phyloP scores from a whole-genome alignment of 2,113 vertebrate genomes.

The Brachirus orientalis region DNA sequence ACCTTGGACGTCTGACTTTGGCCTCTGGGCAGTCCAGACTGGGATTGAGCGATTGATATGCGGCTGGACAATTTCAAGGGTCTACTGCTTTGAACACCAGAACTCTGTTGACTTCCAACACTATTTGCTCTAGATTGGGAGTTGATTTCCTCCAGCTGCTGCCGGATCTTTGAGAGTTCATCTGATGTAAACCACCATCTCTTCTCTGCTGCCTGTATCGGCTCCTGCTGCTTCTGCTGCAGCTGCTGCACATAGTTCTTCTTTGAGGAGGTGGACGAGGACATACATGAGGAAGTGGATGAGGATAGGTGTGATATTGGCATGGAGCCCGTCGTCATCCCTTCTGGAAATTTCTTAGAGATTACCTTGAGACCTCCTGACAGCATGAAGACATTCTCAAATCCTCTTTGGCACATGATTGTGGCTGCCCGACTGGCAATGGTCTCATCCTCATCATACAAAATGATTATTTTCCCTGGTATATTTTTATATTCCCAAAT shows the following conservation, averaged over 20 bases:
- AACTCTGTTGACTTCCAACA: background rate
- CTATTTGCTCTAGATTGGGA: constrained; percentile 75
- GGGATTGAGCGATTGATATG: too few species aligned
- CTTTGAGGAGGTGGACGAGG: constrained; percentile 16
- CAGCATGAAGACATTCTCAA: constrained; percentile 96
- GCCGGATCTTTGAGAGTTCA: constrained; percentile 87
- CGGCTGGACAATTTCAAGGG: constrained; percentile 77
- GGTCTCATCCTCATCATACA: constrained; percentile 94
- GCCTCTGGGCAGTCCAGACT: too few species aligned
- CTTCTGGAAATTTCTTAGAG: constrained; percentile 91
- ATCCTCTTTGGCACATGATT: constrained; percentile 93
- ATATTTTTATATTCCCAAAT: constrained; percentile 94
- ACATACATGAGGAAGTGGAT: background rate
- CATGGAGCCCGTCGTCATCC: constrained; percentile 87
- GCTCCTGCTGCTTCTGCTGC: background rate
- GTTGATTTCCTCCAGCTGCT: constrained; percentile 83
- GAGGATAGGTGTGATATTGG: constrained; percentile 51
- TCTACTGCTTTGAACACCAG: constrained; percentile 72
- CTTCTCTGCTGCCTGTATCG: constrained; percentile 73
- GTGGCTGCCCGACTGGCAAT: constrained; percentile 91
- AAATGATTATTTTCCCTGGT: constrained; percentile 91
- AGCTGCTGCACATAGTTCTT: constrained; percentile 60
- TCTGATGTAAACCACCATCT: constrained; percentile 89
- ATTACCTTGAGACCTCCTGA: constrained; percentile 95
- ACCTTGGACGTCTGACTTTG: too few species aligned